A percentile compares a stretch with the other conserved stretches of the same genome.
Conservation (phyloP, 2,113 vertebrate genomes). For the Menidia beryllina region DNA sequence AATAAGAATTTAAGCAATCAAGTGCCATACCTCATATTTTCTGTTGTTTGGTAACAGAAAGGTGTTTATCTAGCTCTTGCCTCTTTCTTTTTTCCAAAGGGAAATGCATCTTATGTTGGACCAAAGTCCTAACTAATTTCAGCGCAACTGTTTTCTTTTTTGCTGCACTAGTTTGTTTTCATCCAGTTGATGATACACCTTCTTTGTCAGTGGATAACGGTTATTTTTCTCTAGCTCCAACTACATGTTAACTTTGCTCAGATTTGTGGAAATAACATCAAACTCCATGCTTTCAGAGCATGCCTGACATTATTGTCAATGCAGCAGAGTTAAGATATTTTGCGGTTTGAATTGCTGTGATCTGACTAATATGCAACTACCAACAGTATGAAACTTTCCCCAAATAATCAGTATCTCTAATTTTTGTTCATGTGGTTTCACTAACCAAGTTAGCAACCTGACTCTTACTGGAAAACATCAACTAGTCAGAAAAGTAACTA, state of each 20-base stretch:
- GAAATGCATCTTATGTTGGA: too few relatives aligned
- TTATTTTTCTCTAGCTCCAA: background rate
- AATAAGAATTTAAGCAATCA: too few relatives aligned
- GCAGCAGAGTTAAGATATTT: background rate
- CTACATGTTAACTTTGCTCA: too few relatives aligned
- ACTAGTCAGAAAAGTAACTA: too few relatives aligned
- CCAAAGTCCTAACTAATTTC: too few relatives aligned
- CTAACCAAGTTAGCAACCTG: slow-evolving; percentile 20
- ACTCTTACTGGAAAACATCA: background rate
- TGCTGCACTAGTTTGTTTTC: background rate
- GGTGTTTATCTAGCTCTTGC: too few relatives aligned
- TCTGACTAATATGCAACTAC: background rate
- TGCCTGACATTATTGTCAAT: background rate
- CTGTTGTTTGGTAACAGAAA: too few relatives aligned
- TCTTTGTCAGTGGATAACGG: background rate
- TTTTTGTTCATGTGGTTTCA: background rate
- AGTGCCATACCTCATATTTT: too few relatives aligned
- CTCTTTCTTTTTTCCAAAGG: too few relatives aligned
- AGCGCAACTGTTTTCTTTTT: background rate
- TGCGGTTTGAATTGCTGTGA: slow-evolving; percentile 4
- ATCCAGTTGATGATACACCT: background rate
- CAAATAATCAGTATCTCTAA: background rate
- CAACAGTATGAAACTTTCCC: background rate
- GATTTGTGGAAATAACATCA: too few relatives aligned
- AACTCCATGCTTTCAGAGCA: background rate